Percentiles rank a stretch among this genome's conserved stretches.
Evolutionary conservation across 2,113 vertebrate genomes (phyloP).

Genomic region (Steatornis caripensis): DNA sequence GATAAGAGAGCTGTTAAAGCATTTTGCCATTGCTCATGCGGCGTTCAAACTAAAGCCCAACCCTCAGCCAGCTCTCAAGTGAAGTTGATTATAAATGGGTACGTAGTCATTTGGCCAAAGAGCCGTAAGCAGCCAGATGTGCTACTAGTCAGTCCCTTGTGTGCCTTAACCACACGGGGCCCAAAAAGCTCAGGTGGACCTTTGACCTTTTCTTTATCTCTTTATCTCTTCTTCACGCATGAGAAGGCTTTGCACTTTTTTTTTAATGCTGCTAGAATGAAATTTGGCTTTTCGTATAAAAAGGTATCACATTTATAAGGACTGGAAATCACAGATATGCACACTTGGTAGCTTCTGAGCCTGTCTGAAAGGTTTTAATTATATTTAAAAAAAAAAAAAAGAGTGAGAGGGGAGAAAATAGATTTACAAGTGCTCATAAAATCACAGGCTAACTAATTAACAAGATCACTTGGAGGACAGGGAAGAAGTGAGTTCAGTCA

Average conservation of each 20-base stretch:
- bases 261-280: neutral
- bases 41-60: neutral
- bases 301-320: neutral
- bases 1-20: neutral
- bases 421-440: conserved; percentile 38
- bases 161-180: neutral
- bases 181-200: neutral
- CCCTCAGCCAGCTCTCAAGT: neutral
- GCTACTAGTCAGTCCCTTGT: neutral
- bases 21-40: neutral
- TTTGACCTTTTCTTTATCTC: conserved; percentile 33
- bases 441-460: conserved; percentile 38
- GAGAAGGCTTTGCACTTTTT: neutral
- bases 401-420: neutral
- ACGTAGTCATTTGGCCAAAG: neutral
- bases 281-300: neutral
- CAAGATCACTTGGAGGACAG: neutral
- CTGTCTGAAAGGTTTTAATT: neutral
- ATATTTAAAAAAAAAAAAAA: neutral
- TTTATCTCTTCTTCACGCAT: neutral
- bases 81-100: neutral
- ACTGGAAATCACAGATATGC: neutral
- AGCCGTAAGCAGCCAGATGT: neutral
- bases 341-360: neutral
- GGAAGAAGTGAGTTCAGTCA: neutral